Evolutionary conservation across 2,888 invertebrate genomes (phyloP).

Genomic region (Megaustenia siamemsis): DNA sequence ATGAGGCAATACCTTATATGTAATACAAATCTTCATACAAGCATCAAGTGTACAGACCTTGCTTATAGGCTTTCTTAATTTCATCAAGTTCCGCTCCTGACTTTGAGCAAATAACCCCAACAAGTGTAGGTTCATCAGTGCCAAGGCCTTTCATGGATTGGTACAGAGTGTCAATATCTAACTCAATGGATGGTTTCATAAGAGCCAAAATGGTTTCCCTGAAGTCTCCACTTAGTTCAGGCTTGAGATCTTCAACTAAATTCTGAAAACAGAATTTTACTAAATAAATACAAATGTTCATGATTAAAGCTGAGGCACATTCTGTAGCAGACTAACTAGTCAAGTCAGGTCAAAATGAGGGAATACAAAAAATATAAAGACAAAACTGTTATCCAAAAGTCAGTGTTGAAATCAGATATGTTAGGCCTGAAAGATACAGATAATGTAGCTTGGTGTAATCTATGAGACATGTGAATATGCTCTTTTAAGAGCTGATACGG

Average conservation of each 20-base stretch:
- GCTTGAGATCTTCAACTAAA: slow-evolving; percentile 68
- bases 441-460: too few species aligned
- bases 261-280: slow-evolving; percentile 62
- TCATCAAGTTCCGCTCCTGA: slow-evolving; percentile 38
- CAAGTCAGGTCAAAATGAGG: too few species aligned
- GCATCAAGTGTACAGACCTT: too few species aligned
- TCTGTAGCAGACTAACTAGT: too few species aligned
- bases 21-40: too few species aligned
- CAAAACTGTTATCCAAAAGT: too few species aligned
- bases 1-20: too few species aligned
- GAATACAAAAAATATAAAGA: too few species aligned
- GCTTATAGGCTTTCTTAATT: slow-evolving; percentile 41
- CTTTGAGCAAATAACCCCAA: slow-evolving; percentile 58
- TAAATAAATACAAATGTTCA: neutral
- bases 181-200: slow-evolving; percentile 72
- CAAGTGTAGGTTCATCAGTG: slow-evolving; percentile 69
- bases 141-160: slow-evolving; percentile 72
- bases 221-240: slow-evolving; percentile 73
- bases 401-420: too few species aligned
- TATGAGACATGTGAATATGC: too few species aligned
- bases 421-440: too few species aligned
- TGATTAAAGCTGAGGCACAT: neutral
- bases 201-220: slow-evolving; percentile 73
- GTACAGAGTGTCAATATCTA: slow-evolving; percentile 71
- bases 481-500: too few species aligned